Conservation (phyloP, 2,888 invertebrate genomes). For the Limnephilus marmoratus region DNA sequence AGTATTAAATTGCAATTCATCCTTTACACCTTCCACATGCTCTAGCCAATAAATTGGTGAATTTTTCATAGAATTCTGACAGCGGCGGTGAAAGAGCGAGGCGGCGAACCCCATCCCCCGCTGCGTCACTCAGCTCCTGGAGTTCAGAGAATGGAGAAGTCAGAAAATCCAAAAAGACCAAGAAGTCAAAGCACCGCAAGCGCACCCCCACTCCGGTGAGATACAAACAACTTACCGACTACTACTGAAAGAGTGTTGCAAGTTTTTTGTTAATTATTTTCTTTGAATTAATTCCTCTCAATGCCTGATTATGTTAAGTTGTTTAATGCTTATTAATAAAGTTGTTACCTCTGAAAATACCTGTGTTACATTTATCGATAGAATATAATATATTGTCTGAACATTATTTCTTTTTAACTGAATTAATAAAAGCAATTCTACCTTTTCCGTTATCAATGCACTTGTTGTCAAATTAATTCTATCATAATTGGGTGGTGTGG, state of each 20-base stretch:
- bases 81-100: slow-evolving; percentile 74
- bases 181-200: slow-evolving; percentile 75
- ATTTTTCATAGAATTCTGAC: slow-evolving; percentile 72
- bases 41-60: too few species aligned
- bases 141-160: slow-evolving; percentile 70
- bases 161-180: slow-evolving; percentile 74
- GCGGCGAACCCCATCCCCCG: slow-evolving; percentile 68
- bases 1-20: not conserved
- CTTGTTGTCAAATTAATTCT: not conserved
- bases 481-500: not conserved
- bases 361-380: slow-evolving; percentile 15
- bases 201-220: slow-evolving; percentile 71
- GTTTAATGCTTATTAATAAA: slow-evolving; percentile 33
- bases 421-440: not conserved
- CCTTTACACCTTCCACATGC: not conserved
- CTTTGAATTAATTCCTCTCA: slow-evolving; percentile 12
- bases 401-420: not conserved
- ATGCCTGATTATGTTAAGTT: slow-evolving; percentile 29
- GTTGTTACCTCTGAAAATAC: not conserved
- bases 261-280: slow-evolving; percentile 2
- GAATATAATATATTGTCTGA: not conserved
- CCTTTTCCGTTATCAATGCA: not conserved
- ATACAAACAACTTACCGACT: slow-evolving; percentile 41
- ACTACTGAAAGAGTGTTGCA: not conserved
- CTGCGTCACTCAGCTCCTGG: slow-evolving; percentile 68